A percentile compares a stretch with the other conserved stretches of the same genome.
Evolutionary conservation across 2,888 invertebrate genomes (phyloP).

Genomic region (Sinodicranocentrus sp.): DNA sequence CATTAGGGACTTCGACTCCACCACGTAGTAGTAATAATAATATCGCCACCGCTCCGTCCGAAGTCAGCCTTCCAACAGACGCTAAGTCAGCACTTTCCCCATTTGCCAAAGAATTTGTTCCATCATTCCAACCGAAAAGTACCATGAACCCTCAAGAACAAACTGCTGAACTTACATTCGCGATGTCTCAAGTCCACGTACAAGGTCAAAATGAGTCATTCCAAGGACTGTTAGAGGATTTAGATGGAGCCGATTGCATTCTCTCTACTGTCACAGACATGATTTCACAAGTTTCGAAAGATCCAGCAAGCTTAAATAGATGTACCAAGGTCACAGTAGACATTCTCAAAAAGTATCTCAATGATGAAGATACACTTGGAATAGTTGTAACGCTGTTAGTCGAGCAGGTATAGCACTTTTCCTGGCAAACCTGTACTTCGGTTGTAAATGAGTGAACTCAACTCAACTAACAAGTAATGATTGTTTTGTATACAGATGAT

Average conservation of each 20-base stretch:
- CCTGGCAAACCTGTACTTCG: too few relatives aligned
- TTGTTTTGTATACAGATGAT: constrained; percentile 71
- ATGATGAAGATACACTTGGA: constrained; percentile 71
- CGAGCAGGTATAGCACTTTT: constrained; percentile 73
- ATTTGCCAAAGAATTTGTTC: constrained; percentile 72
- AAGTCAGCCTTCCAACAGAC: background rate
- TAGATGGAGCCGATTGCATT: constrained; percentile 65
- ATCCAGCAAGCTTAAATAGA: constrained; percentile 73
- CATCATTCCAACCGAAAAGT: constrained; percentile 38
- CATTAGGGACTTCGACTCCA: background rate
- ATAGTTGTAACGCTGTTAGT: constrained; percentile 72
- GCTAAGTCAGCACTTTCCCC: constrained; percentile 56
- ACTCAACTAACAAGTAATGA: too few relatives aligned
- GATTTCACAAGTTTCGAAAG: constrained; percentile 66
- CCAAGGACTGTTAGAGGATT: constrained; percentile 32
- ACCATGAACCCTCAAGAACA: constrained; percentile 45
- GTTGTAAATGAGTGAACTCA: too few relatives aligned
- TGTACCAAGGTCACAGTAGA: constrained; percentile 63
- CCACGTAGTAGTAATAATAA: background rate
- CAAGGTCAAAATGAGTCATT: constrained; percentile 49
- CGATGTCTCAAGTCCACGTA: constrained; percentile 69
- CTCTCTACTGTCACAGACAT: constrained; percentile 72
- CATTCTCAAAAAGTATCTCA: constrained; percentile 69
- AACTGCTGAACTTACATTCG: constrained; percentile 53
- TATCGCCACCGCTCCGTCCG: background rate